Base-by-base conservation (phyloP, 1,140 invertebrate genomes). In the Scaptodrosophila lebanonensis region DNA sequence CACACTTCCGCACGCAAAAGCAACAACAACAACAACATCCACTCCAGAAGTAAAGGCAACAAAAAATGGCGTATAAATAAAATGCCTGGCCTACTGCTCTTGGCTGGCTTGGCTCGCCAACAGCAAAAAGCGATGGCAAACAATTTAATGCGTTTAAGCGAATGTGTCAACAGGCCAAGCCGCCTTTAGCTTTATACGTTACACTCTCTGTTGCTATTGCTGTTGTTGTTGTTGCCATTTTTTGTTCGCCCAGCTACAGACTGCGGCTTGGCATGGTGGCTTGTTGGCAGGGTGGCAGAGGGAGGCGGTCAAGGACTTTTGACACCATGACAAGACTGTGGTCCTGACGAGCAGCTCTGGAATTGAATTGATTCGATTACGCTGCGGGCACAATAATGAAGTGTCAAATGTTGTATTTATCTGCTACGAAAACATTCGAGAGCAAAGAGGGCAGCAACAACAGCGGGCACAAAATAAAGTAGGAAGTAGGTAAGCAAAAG, bases 401-500 rank as follows among this genome's bases (percentile, higher is more conserved):
- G 83, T 85, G 83, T 85, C 83, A 85, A 85, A 83, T 68, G 69
- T 70, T 83, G 83, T 84, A 83, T 85, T 85, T 85, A 85, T 85
- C 75, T 82, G 76, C 61, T 82, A 66, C 62, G 65, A 54, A 75
- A 82, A 75, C 75, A 79, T 82, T 82, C 65, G 40, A 53, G 66
- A 52, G 43, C 45, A 42, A 54, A 36, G 33, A 27, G 33, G 25
- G 44, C 32, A 25, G 30, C 53, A 66, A 29, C 6, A 16, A 25
- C 39, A 27, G 30, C 38, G 49, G 18, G 48, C 27, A 59, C 44
- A 60, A 38, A 33, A 3, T 6, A 15, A 18, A 13, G 17, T 17
- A 29, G 9, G 22, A 45, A 15, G 49, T 54, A 73, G 64, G 64
- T 62, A 79, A 66, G 57, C 67, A 60, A 58, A 57, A 58, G 59